Evolutionary conservation across 2,888 invertebrate species (phyloP), one percentile per base, ranked within the genome.

Genomic region (Dinocampus coccinellae): DNA sequence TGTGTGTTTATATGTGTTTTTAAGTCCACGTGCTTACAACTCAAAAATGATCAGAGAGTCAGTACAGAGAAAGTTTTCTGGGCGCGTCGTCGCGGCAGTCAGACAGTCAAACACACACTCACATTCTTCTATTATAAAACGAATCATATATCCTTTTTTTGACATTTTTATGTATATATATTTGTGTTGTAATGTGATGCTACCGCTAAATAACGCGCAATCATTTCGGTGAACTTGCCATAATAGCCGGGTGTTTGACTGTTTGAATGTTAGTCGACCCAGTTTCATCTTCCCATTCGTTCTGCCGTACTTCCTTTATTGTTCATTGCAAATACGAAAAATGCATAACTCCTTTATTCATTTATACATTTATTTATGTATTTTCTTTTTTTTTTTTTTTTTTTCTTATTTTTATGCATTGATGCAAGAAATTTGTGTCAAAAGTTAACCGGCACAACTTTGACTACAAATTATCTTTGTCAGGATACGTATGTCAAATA

Each of bases 221-320:
- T 47, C 47, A 47, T 47, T 47, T 47, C 47, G 47, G 47, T 47
- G 47, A 47, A 47, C 47, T 47, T 47, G 47, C 7, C 16, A n/a
- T n/a, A 16, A 47, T n/a, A 16, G 16, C n/a, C n/a, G 47, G 4
- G 16, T 16, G 16, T 47, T 47, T 3, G 47, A 16, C 16, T 47
- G 47, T 3, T 47, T 7, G 3, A 47, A n/a, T n/a, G 47, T 16
- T 16, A 20, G 16, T 47, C 47, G 47, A 47, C 47, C 47, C 47
- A 47, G 16, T 47, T 47, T 47, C 16, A 47, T 47, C 16, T 47
- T 16, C 16, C 16, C 47, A 47, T 47, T 47, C 16, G 16, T 47
- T 47, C 16, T 47, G 16, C 47, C 7, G 16, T 47, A 16, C 47
- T 16, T 47, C 47, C 16, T 47, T 47, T 47, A 4, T 16, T 20